Evolutionary conservation across 2,113 vertebrate species (phyloP), one percentile per base, ranked within the genome.

Genomic region (Hippocampus abdominalis): DNA sequence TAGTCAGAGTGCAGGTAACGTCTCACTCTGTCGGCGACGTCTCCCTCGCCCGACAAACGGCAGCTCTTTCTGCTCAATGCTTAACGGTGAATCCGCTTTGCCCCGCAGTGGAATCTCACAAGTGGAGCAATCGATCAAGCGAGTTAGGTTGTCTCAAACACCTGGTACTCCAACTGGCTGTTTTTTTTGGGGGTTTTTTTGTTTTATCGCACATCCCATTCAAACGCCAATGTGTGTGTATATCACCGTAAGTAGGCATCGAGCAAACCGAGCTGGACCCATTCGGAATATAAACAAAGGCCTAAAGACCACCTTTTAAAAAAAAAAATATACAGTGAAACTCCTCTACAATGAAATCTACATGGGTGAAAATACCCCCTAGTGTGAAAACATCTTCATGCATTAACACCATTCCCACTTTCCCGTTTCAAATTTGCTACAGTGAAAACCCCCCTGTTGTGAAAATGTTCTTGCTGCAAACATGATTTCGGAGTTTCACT

Each of bases 281-380:
- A 81, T 76, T 77, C 63, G 67, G 81, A 87, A 85, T 89, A 73
- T 80, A 83, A 89, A 87, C 82, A 71, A 86, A 83, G 75, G 72
- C 78, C 78, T 86, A 78, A 87, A 81, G 80, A 87, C n/a, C n/a
- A n/a, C n/a, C n/a, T n/a, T n/a, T n/a, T n/a, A n/a, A n/a, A n/a
- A n/a, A n/a, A n/a, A n/a, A n/a, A n/a, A n/a, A n/a, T n/a, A n/a
- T n/a, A n/a, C n/a, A n/a, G n/a, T n/a, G n/a, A n/a, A n/a, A n/a
- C n/a, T n/a, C n/a, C n/a, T n/a, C n/a, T n/a, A n/a, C n/a, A n/a
- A n/a, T n/a, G n/a, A n/a, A n/a, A n/a, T n/a, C n/a, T n/a, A n/a
- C n/a, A n/a, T n/a, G n/a, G n/a, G n/a, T n/a, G n/a, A n/a, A n/a
- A n/a, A n/a, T n/a, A n/a, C n/a, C n/a, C n/a, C n/a, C n/a, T n/a